Evolutionary conservation across 2,113 vertebrate genomes (phyloP).

Genomic region (Zootoca vivipara): DNA sequence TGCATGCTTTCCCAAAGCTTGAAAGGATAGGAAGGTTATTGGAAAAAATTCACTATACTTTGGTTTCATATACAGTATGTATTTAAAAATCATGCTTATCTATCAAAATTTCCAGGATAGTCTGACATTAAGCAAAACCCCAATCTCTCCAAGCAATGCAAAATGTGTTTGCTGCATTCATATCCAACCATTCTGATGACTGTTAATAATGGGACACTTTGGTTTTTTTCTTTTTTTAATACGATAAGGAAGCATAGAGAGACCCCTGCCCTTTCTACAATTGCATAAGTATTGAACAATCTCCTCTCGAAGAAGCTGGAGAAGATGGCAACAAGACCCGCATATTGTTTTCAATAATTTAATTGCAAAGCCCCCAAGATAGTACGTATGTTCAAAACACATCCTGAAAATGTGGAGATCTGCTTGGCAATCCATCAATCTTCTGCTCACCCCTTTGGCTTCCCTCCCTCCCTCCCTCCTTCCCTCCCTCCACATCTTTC

Average conservation of each 20-base stretch:
- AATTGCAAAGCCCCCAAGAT: neutral
- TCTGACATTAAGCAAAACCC: neutral
- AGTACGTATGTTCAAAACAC: neutral
- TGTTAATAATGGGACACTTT: neutral
- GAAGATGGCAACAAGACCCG: neutral
- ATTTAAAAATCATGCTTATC: neutral
- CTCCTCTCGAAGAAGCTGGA: neutral
- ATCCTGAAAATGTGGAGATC: neutral
- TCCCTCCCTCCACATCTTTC: neutral
- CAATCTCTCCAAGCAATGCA: neutral
- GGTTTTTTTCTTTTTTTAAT: neutral
- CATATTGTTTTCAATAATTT: conserved; percentile 2
- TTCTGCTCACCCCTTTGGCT: neutral
- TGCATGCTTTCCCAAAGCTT: neutral
- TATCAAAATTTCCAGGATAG: neutral
- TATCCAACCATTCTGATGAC: neutral
- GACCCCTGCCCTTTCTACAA: neutral
- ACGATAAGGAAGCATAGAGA: neutral
- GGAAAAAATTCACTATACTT: neutral
- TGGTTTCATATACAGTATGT: neutral
- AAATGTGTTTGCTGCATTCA: neutral
- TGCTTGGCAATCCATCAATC: neutral
- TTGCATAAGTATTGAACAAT: neutral
- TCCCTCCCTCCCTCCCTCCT: neutral
- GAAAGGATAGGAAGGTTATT: neutral